Base-by-base conservation (phyloP, 2,888 invertebrate genomes). In the Hyppa rectilinea region DNA sequence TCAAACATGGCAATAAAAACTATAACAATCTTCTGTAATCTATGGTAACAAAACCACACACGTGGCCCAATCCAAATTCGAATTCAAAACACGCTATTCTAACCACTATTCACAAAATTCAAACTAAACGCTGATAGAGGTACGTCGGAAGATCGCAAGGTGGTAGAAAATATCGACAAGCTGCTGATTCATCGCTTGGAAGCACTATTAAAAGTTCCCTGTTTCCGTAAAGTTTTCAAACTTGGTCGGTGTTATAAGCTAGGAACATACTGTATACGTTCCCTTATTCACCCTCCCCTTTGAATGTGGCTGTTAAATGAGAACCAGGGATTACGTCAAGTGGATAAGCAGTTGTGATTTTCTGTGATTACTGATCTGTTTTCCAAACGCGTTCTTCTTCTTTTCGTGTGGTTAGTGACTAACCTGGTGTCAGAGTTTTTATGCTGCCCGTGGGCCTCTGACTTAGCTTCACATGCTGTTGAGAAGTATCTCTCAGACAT, bases 151-250 rank as follows among this genome's bases (percentile, higher is more conserved):
- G 45, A 70, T 70, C 12, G 77, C 38, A 40, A 72, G 62, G 56
- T 52, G 20, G 56, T 34, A 26, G 23, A 56, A 64, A 36, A 71
- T 65, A 65, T 78, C 53, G 78, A 74, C 74, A 66, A 58, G 23
- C 55, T 61, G 70, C 75, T 66, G 75, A 75, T 50, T 64, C 73
- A 79, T 68, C 80, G 65, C 53, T 68, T 78, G 62, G 38, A 68
- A 69, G 71, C 66, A 61, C 52, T 80, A 64, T 71, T 71, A 67
- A 79, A 80, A 76, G 60, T 71, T 75, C 38, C 53, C 38, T 36
- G 53, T 64, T 59, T 23, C 56, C 53, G 38, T 67, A 47, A 65
- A 78, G 68, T 78, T 78, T 62, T 23, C 29, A 56, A 69, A 74
- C 62, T 75, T 63, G 4, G 29, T 34, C 59, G 53, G 53, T 26